Conservation (phyloP, 2,888 invertebrate genomes). For the Hartigia nigra region DNA sequence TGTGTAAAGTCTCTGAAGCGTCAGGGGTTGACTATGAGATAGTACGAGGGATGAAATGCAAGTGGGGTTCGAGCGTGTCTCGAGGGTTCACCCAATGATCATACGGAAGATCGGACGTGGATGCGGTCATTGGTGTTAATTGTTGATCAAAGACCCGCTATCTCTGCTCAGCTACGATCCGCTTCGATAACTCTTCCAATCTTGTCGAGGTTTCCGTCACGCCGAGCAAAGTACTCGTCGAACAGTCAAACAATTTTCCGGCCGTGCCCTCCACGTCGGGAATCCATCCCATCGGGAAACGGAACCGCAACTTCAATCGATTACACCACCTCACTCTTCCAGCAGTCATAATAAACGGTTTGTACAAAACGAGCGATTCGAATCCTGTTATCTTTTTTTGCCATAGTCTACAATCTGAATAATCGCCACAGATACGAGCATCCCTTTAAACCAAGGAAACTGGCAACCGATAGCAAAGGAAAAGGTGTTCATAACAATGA, state of each 20-base stretch:
- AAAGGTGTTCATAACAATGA: neutral
- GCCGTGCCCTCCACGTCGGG: slow-evolving; percentile 19
- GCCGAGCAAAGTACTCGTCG: slow-evolving; percentile 29
- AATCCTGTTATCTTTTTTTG: neutral
- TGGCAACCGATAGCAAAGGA: neutral
- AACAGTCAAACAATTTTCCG: slow-evolving; percentile 44
- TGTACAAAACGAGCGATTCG: neutral
- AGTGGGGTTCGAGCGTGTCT: neutral
- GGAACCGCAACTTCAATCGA: neutral
- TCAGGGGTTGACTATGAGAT: neutral
- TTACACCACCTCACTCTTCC: neutral
- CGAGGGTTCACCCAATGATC: slow-evolving; percentile 24
- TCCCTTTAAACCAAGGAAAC: neutral
- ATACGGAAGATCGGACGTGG: slow-evolving; percentile 37
- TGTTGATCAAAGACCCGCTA: slow-evolving; percentile 48
- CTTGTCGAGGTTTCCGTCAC: slow-evolving; percentile 34
- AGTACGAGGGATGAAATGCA: neutral
- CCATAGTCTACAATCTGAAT: neutral
- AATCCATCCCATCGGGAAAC: slow-evolving; percentile 6
- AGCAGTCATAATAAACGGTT: neutral
- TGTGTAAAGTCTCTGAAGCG: neutral
- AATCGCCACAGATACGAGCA: neutral
- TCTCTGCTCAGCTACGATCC: slow-evolving; percentile 17
- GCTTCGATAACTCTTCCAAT: slow-evolving; percentile 25
- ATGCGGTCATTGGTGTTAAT: slow-evolving; percentile 46